Base-by-base conservation (phyloP, 2,888 invertebrate species). In the Tineola bisselliella region DNA sequence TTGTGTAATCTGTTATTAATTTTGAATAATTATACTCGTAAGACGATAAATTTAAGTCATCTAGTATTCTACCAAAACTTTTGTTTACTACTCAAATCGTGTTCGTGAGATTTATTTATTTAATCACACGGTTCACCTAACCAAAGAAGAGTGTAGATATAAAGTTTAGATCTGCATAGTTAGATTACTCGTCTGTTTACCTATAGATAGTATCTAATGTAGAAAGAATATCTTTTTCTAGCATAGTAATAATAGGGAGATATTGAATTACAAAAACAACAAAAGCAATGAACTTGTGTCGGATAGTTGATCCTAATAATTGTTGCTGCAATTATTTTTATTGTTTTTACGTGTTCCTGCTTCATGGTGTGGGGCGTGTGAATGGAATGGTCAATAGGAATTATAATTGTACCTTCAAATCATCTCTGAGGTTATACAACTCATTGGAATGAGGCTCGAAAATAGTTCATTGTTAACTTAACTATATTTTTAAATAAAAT, bases 291-390 rank as follows among this genome's bases (percentile, higher is more conserved):
- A 54, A 31, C 52, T 19, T 38, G 62, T 63, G 62, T 63, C 67
- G 69, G 70, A 65, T 72, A 72, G 71, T 75, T 75, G 73, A 71
- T 70, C 68, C 68, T 65, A 74, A 73, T 76, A 73, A 76, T 74
- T 75, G 70, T 69, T 65, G 44, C 19, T 54, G 25, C n/a, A 54
- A 54, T 54, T 54, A 54, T 18, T 54, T 54, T 54, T 18, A 54
- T 54, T 19, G 54, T 54, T 54, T 54, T 25, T 54, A 54, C 54
- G 54, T 54, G 54, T 25, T 54, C 54, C 19, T 54, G 54, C 25
- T 54, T 25, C 19, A 25, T 18, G 18, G 54, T 54, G n/a, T 5
- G 15, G 4, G 18, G 18, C 54, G 54, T 54, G 54, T 54, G 54
- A 54, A 54, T 48, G 10, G 48, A 38, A 38, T 38, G 38, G 38